phyloP scores from a whole-genome alignment of 2,113 vertebrate genomes.

The Nothoprocta perdicaria region DNA sequence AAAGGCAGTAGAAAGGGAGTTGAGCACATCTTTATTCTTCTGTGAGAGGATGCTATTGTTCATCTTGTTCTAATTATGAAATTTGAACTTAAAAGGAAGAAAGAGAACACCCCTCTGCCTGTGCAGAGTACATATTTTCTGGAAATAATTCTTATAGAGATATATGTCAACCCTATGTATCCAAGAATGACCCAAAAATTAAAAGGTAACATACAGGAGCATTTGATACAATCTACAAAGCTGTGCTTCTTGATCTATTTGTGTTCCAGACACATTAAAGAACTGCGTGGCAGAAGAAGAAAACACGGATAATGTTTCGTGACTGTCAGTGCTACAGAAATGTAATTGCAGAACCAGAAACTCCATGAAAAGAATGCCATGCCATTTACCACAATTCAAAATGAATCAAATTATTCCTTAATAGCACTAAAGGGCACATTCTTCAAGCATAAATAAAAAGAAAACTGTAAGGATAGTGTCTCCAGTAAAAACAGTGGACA shows the following conservation, averaged over 20 bases:
- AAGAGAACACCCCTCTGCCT: constrained; percentile 41
- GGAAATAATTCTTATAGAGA: constrained; percentile 67
- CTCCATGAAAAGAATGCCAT: constrained; percentile 51
- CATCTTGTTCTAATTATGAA: constrained; percentile 75
- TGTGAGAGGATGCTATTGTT: constrained; percentile 66
- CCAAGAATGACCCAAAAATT: constrained; percentile 66
- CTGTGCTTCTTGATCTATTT: constrained; percentile 68
- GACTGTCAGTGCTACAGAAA: constrained; percentile 61
- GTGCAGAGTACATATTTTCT: constrained; percentile 26
- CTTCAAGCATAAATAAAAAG: constrained; percentile 45
- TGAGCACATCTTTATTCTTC: constrained; percentile 61
- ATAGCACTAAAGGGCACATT: constrained; percentile 63
- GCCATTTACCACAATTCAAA: constrained; percentile 62
- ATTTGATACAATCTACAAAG: constrained; percentile 67
- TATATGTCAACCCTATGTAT: constrained; percentile 54
- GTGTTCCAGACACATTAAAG: constrained; percentile 73
- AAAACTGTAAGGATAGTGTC: constrained; percentile 10
- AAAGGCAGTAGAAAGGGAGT: constrained; percentile 67
- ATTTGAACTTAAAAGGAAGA: constrained; percentile 71
- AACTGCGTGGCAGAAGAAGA: constrained; percentile 49
- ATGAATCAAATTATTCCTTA: constrained; percentile 71
- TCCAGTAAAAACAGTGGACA: background rate
- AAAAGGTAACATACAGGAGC: constrained; percentile 59
- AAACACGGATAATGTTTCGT: constrained; percentile 72
- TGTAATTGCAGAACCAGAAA: constrained; percentile 69